Conservation (phyloP, 2,797 vertebrate species). For the Neomorphus geoffroyi region DNA sequence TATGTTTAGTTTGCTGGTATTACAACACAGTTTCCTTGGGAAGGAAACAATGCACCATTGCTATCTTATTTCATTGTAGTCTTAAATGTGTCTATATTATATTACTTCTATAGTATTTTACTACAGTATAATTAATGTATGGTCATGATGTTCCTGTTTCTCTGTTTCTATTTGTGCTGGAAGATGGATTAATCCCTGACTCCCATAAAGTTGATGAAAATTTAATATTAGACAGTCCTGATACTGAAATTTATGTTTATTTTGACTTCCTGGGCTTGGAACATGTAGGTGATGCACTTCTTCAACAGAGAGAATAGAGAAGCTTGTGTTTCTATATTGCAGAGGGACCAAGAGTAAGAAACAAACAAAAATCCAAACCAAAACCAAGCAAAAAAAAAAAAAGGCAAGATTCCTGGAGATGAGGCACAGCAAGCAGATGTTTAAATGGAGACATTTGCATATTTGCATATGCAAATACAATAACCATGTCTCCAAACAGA, state of each 20-base stretch:
- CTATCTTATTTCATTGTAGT: neutral
- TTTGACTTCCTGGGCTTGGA: neutral
- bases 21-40: neutral
- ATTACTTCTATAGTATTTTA: too few species aligned
- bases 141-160: neutral
- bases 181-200: neutral
- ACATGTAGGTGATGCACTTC: neutral
- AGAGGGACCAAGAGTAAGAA: neutral
- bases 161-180: neutral
- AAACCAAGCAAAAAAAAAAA: neutral
- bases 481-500: neutral
- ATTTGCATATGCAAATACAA: neutral
- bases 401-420: neutral
- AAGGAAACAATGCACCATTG: neutral
- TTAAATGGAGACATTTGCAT: neutral
- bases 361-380: neutral
- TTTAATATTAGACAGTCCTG: neutral
- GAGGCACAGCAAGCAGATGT: neutral
- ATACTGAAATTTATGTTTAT: neutral
- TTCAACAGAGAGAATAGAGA: slow-evolving; percentile 18
- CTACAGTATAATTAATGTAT: neutral
- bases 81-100: neutral
- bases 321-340: neutral
- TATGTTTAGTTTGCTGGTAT: neutral
- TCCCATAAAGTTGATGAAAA: neutral